These are phyloP conservation scores for Alaudala cheleensis DNA, from an alignment of 2,113 vertebrate species.

Conservation along the genomic window DNA sequence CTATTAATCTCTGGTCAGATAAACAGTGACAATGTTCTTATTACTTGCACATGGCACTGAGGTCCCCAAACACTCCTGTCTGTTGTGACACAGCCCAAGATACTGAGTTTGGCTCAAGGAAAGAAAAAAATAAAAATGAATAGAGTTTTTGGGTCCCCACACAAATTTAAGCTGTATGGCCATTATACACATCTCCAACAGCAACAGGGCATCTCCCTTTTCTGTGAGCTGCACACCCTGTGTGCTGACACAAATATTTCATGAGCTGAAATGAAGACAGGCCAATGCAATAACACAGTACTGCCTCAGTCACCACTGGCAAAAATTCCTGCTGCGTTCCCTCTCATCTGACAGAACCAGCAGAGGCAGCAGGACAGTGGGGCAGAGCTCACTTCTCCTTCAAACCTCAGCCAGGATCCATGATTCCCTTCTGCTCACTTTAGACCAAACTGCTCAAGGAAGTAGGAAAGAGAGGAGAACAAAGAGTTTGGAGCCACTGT, in stretches of 20 bases:
- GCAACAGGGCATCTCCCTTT: background rate
- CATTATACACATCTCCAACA: background rate
- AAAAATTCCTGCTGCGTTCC: background rate
- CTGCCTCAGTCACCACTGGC: background rate
- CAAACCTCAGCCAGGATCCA: accelerated
- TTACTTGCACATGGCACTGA: background rate
- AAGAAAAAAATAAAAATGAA: background rate
- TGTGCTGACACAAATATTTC: background rate
- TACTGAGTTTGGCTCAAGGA: background rate
- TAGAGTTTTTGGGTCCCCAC: background rate
- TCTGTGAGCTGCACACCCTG: background rate
- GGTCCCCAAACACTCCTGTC: background rate
- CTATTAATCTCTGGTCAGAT: background rate
- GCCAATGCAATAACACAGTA: too few relatives aligned
- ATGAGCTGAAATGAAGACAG: background rate
- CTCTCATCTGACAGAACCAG: background rate
- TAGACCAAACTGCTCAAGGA: background rate
- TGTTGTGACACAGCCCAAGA: background rate
- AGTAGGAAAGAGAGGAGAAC: background rate
- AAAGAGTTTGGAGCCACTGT: background rate
- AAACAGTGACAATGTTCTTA: background rate
- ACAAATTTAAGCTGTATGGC: background rate
- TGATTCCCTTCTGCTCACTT: background rate
- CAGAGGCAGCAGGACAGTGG: background rate
- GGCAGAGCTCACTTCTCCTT: background rate